Conservation (phyloP, 2,888 invertebrate species). For the Agrotis ipsilon region DNA sequence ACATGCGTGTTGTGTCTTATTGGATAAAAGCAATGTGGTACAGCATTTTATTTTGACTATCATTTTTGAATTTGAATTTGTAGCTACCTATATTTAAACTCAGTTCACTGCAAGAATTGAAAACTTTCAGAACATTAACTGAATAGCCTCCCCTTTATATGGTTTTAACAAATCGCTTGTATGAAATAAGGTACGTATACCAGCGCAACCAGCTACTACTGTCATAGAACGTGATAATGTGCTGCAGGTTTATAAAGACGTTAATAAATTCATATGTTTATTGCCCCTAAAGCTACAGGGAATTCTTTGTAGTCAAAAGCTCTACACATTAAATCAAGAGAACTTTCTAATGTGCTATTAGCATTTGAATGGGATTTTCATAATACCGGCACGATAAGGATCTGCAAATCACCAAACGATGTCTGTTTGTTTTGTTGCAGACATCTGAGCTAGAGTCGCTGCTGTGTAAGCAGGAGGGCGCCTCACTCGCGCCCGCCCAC, state of each 20-base stretch:
- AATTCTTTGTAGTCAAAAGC: constrained; percentile 51
- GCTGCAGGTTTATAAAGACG: constrained; percentile 33
- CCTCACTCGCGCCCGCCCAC: constrained; percentile 91
- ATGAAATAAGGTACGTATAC: too few relatives aligned
- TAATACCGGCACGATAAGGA: constrained; percentile 55
- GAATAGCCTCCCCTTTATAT: constrained; percentile 1
- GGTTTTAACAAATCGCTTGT: not conserved
- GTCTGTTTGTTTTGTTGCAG: constrained; percentile 85
- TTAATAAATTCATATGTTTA: constrained; percentile 45
- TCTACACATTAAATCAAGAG: constrained; percentile 50
- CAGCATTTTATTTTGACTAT: constrained; percentile 4
- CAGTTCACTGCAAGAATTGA: not conserved
- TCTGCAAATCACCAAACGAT: constrained; percentile 51
- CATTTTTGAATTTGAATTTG: constrained; percentile 7
- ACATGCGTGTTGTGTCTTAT: constrained; percentile 32
- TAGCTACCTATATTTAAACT: not conserved
- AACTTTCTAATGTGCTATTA: constrained; percentile 64
- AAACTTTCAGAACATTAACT: not conserved
- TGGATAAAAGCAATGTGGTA: constrained; percentile 14
- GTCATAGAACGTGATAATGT: constrained; percentile 19
- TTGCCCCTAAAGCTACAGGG: constrained; percentile 38
- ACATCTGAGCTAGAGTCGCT: constrained; percentile 95
- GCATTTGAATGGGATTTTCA: constrained; percentile 69
- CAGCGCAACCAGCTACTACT: constrained; percentile 2
- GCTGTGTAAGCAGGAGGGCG: constrained; percentile 95